Percentiles rank a stretch among this genome's conserved stretches.
Conservation (phyloP, 2,888 invertebrate species). For the Netelia virgata region DNA sequence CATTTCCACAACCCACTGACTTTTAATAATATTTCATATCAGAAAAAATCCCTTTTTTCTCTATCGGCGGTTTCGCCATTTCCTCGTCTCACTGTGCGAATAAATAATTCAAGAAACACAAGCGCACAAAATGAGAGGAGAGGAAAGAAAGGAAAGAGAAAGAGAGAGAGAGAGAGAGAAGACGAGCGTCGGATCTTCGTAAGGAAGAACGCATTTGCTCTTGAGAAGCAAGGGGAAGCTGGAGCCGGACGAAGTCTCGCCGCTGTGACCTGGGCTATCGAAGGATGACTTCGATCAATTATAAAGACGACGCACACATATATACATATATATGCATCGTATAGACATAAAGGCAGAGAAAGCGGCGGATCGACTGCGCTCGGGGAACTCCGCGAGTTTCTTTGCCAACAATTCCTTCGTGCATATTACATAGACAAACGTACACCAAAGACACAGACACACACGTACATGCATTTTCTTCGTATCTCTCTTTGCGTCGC, state of each 20-base stretch:
- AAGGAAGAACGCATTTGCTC: neutral
- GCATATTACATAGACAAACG: neutral
- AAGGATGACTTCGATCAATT: conserved; percentile 54
- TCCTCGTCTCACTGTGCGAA: conserved; percentile 1
- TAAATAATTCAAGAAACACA: conserved; percentile 50
- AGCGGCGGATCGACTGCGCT: conserved; percentile 26
- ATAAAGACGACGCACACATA: conserved; percentile 46
- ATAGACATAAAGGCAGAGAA: conserved; percentile 20
- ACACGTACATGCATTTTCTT: neutral
- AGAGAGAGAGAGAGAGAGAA: neutral
- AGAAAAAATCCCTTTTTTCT: conserved; percentile 1
- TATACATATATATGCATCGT: conserved; percentile 1
- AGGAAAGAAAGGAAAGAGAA: conserved; percentile 25
- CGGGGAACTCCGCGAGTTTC: conserved; percentile 14
- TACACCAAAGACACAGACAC: neutral
- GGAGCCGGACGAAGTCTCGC: conserved; percentile 20
- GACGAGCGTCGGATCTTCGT: neutral
- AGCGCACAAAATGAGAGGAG: conserved; percentile 1
- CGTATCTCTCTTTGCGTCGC: conserved; percentile 16
- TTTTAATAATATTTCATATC: neutral
- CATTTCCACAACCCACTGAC: neutral
- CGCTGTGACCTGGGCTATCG: conserved; percentile 4
- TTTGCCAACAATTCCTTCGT: conserved; percentile 22
- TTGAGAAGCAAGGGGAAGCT: neutral
- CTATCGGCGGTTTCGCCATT: conserved; percentile 10